A percentile compares a stretch with the other conserved stretches of the same genome.
These are phyloP conservation scores for Masticophis lateralis DNA, from an alignment of 2,797 vertebrate species.

Conservation along the genomic window DNA sequence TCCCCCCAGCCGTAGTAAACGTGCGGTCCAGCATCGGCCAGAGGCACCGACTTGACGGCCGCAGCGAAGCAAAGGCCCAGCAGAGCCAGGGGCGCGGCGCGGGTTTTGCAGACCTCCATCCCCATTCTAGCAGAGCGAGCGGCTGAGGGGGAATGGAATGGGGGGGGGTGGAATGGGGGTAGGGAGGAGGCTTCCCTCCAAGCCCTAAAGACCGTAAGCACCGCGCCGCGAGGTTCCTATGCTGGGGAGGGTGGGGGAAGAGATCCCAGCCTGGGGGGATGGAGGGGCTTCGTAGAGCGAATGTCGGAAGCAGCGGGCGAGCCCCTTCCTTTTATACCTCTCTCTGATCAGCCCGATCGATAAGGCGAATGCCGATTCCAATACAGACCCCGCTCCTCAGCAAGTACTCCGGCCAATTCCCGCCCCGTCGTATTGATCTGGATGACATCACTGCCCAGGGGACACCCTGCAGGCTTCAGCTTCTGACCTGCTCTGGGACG, in stretches of 20 bases:
- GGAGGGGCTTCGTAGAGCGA: slow-evolving; percentile 26
- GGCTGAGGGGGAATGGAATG: not conserved
- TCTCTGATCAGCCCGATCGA: slow-evolving; percentile 78
- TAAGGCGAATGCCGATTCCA: slow-evolving; percentile 71
- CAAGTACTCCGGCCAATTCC: slow-evolving; percentile 36
- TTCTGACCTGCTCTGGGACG: not conserved
- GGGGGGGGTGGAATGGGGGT: no score
- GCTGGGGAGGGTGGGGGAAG: not conserved
- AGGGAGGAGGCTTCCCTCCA: not conserved
- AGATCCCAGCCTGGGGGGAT: not conserved
- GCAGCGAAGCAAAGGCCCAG: slow-evolving; percentile 57
- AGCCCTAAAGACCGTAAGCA: not conserved
- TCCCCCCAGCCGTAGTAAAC: slow-evolving; percentile 84
- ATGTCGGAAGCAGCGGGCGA: slow-evolving; percentile 52
- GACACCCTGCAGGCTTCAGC: slow-evolving; percentile 22
- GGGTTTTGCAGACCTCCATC: not conserved
- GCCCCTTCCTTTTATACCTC: slow-evolving; percentile 79
- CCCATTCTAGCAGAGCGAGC: slow-evolving; percentile 26
- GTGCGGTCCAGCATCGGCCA: slow-evolving; percentile 80
- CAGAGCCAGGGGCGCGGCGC: slow-evolving; percentile 49
- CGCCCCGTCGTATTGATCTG: slow-evolving; percentile 53
- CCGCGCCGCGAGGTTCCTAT: not conserved
- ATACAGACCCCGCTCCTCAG: slow-evolving; percentile 58
- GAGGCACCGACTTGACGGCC: slow-evolving; percentile 65
- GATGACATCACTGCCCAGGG: slow-evolving; percentile 60